Conservation (phyloP, 2,113 vertebrate species). For the Oreochromis tanganicae region DNA sequence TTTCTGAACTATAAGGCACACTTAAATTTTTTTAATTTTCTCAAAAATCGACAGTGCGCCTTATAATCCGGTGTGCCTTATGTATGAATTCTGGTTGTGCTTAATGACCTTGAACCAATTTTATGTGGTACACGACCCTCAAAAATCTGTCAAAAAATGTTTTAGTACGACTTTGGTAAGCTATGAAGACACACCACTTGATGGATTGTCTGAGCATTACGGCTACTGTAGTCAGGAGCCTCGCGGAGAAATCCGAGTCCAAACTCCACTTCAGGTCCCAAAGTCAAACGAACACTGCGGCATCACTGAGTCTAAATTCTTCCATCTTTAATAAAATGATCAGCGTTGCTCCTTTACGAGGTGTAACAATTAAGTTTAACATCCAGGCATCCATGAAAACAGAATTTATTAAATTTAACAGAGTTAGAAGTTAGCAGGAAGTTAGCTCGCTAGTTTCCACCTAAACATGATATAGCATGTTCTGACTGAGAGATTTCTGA, state of each 20-base stretch:
- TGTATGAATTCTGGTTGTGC: background rate
- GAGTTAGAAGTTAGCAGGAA: too few species aligned
- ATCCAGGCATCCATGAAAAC: too few species aligned
- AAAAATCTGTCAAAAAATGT: background rate
- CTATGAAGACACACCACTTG: background rate
- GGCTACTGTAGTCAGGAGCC: background rate
- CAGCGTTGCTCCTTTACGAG: too few species aligned
- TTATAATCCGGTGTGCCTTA: fast-evolving
- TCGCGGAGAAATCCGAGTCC: fast-evolving
- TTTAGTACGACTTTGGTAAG: background rate
- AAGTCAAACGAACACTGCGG: too few species aligned
- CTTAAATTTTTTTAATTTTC: background rate
- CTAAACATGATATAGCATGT: too few species aligned
- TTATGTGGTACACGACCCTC: fast-evolving
- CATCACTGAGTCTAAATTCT: too few species aligned
- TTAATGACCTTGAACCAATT: background rate
- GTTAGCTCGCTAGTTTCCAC: too few species aligned
- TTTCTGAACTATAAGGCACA: background rate
- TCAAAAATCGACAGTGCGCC: fast-evolving
- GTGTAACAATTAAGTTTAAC: too few species aligned
- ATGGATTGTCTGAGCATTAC: background rate
- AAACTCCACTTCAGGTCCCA: too few species aligned
- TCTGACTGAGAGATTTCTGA: too few species aligned
- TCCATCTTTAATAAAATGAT: too few species aligned
- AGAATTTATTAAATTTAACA: too few species aligned